Evolutionary conservation across 2,888 invertebrate genomes (phyloP).

Genomic region (Amiota communis): DNA sequence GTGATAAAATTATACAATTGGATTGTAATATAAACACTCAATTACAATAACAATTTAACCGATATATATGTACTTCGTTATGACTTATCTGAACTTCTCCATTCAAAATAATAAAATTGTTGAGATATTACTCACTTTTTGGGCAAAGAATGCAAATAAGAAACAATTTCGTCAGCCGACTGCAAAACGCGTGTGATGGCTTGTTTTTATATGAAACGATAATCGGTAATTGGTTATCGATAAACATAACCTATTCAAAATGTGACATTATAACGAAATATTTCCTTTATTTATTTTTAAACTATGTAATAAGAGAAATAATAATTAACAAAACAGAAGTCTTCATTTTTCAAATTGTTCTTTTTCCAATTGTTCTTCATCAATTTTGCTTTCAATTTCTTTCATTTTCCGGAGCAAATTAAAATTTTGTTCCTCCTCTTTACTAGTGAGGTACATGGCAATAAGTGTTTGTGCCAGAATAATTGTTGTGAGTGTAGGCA

Average conservation of each 20-base stretch:
- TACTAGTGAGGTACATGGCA: constrained; percentile 78
- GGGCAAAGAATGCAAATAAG: constrained; percentile 48
- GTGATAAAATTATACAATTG: constrained; percentile 44
- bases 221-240: no score
- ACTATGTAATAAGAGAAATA: no score
- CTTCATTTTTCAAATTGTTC: no score
- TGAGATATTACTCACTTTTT: constrained; percentile 53
- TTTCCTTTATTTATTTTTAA: background rate
- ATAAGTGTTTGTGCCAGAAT: constrained; percentile 75
- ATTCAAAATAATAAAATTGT: background rate
- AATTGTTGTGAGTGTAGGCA: constrained; percentile 74
- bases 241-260: no score
- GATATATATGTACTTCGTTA: constrained; percentile 2
- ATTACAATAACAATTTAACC: constrained; percentile 15
- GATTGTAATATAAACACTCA: background rate
- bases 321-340: no score
- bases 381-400: constrained; percentile 60
- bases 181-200: constrained; percentile 55
- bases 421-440: constrained; percentile 75
- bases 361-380: constrained; percentile 47
- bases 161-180: constrained; percentile 59
- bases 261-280: background rate
- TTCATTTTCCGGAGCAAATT: constrained; percentile 60
- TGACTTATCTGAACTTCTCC: background rate
- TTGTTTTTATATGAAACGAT: background rate